Conservation (phyloP, 2,888 invertebrate species). For the Himalopsyche tibetana region DNA sequence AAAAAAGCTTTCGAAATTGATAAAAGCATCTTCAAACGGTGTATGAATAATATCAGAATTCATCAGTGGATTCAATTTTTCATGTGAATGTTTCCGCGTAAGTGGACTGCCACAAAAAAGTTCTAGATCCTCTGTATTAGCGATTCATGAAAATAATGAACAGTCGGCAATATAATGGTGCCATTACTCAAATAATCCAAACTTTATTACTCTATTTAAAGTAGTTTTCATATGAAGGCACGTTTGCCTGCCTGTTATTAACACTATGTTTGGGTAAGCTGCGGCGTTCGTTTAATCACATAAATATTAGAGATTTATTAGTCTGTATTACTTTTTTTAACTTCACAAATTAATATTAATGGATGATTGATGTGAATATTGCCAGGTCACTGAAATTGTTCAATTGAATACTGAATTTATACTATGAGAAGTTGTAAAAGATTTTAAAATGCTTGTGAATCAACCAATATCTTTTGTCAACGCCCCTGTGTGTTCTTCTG, state of each 20-base stretch:
- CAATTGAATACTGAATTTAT: no score
- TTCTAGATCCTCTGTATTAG: conserved; percentile 41
- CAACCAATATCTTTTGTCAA: no score
- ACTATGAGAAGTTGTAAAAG: no score
- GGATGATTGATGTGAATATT: neutral
- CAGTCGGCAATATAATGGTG: conserved; percentile 54
- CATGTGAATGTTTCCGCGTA: no score
- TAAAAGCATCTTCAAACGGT: no score
- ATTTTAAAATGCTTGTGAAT: no score
- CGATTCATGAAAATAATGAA: conserved; percentile 57
- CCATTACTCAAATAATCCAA: conserved; percentile 53
- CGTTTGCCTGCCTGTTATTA: conserved; percentile 12
- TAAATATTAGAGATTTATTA: neutral
- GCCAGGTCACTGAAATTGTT: no score
- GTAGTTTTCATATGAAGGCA: conserved; percentile 8
- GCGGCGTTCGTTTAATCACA: neutral
- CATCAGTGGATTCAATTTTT: no score
- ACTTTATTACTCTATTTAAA: conserved; percentile 18
- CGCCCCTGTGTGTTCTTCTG: no score
- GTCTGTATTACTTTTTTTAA: neutral
- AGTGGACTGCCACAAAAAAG: neutral
- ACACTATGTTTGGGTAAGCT: neutral
- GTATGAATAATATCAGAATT: no score
- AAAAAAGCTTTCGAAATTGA: no score
- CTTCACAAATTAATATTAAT: neutral